These are phyloP conservation scores for Brenthis ino DNA, from an alignment of 2,888 invertebrate genomes.

Conservation along the genomic window DNA sequence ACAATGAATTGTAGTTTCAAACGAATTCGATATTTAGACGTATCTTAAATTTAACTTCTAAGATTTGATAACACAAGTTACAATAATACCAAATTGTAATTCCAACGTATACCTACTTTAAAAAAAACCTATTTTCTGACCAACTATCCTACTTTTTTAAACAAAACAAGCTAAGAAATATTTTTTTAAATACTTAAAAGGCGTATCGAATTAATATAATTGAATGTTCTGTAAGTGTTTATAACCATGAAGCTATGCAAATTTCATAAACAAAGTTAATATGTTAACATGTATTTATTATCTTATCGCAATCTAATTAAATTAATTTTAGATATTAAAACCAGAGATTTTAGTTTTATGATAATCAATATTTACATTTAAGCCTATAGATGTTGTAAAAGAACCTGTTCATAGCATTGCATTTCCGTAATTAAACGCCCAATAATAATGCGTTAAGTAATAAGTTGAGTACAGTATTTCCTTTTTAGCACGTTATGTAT, in stretches of 20 bases:
- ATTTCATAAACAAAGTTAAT: constrained; percentile 1
- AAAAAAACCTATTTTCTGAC: too few relatives aligned
- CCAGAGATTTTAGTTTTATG: too few relatives aligned
- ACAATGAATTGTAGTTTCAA: too few relatives aligned
- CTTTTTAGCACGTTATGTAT: constrained; percentile 29
- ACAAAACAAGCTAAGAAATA: background rate
- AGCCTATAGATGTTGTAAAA: background rate
- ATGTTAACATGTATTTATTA: background rate
- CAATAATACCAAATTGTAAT: too few relatives aligned
- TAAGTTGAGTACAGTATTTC: constrained; percentile 20
- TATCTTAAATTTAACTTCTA: too few relatives aligned
- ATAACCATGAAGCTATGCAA: background rate
- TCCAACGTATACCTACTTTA: too few relatives aligned
- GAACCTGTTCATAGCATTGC: background rate
- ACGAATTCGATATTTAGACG: too few relatives aligned
- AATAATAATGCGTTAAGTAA: constrained; percentile 32
- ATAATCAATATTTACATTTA: background rate
- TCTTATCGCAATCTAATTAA: too few relatives aligned
- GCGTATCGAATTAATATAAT: background rate
- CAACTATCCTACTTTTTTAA: constrained; percentile 3
- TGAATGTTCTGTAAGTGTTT: background rate
- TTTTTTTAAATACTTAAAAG: background rate
- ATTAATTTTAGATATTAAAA: too few relatives aligned
- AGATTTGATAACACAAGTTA: too few relatives aligned
- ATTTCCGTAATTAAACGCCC: constrained; percentile 36